Evolutionary conservation across 2,113 vertebrate genomes (phyloP).

Genomic region (Hyperopisus bebe): DNA sequence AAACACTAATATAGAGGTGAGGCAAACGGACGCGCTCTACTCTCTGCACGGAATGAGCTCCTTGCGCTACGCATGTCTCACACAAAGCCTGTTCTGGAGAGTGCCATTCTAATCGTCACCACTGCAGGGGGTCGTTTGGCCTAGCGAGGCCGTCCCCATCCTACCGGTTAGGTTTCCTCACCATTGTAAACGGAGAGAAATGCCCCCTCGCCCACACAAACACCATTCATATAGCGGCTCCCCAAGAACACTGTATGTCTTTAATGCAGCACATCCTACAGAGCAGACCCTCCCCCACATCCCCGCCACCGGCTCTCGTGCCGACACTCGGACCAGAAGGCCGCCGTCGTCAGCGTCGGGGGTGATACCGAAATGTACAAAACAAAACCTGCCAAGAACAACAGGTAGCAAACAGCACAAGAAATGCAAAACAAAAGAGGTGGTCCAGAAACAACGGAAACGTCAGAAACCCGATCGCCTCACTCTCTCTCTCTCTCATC

Average conservation of each 20-base stretch:
- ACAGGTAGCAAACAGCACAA: slow-evolving; percentile 34
- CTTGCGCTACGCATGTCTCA: background rate
- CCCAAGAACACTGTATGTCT: slow-evolving; percentile 17
- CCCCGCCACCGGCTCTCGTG: background rate
- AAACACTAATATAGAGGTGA: background rate
- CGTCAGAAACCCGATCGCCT: slow-evolving; percentile 4
- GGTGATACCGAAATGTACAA: slow-evolving; percentile 34
- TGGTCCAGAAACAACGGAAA: slow-evolving; percentile 29
- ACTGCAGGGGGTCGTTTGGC: background rate
- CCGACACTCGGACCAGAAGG: slow-evolving; percentile 16
- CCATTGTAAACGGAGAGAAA: background rate
- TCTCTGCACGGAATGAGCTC: background rate
- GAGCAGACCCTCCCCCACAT: slow-evolving; percentile 16
- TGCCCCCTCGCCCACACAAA: slow-evolving; percentile 1
- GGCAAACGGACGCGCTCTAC: background rate
- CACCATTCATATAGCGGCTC: background rate
- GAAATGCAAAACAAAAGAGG: slow-evolving; percentile 21
- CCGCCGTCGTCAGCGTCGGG: background rate
- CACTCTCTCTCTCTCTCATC: background rate
- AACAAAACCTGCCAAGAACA: slow-evolving; percentile 35
- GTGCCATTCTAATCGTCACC: background rate
- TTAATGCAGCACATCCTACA: slow-evolving; percentile 29
- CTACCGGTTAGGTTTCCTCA: background rate
- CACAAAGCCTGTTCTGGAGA: background rate
- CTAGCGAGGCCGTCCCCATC: background rate